Conservation (phyloP, 1,140 invertebrate genomes). For the Colletes gigas region DNA sequence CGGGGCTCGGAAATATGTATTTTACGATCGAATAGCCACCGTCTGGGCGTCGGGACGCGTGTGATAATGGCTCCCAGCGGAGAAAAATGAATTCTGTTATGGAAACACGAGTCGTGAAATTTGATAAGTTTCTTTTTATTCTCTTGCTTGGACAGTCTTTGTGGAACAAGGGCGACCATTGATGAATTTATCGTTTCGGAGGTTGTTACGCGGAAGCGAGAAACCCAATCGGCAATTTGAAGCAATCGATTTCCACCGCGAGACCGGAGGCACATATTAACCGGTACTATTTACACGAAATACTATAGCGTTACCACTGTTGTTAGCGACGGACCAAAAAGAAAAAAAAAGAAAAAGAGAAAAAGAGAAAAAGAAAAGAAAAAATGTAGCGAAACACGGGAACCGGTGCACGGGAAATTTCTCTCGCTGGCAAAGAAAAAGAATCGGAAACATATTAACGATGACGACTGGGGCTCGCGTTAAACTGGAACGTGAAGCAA, state of each 20-base stretch:
- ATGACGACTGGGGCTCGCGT: constrained; percentile 52
- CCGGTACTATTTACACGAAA: constrained; percentile 8
- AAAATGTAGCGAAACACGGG: constrained; percentile 29
- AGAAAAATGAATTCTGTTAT: constrained; percentile 74
- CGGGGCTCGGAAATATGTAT: constrained; percentile 5
- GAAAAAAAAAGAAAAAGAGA: not conserved
- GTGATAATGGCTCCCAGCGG: constrained; percentile 68
- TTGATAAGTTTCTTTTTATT: constrained; percentile 60
- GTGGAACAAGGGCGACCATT: constrained; percentile 59
- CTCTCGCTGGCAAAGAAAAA: constrained; percentile 52
- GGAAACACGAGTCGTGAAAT: constrained; percentile 72
- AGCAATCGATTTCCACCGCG: constrained; percentile 40
- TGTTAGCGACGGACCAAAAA: constrained; percentile 23
- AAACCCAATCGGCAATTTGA: constrained; percentile 38
- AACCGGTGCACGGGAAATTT: constrained; percentile 41
- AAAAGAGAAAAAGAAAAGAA: not conserved
- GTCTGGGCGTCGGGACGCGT: constrained; percentile 1
- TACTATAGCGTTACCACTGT: constrained; percentile 12
- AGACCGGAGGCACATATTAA: constrained; percentile 15
- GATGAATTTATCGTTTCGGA: constrained; percentile 50
- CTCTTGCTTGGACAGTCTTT: constrained; percentile 42
- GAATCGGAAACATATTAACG: constrained; percentile 60
- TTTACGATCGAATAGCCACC: not conserved
- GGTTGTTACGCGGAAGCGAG: constrained; percentile 14
- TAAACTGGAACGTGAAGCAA: constrained; percentile 62